phyloP scores from a whole-genome alignment of 2,113 vertebrate genomes.

The Megaleporinus macrocephalus region DNA sequence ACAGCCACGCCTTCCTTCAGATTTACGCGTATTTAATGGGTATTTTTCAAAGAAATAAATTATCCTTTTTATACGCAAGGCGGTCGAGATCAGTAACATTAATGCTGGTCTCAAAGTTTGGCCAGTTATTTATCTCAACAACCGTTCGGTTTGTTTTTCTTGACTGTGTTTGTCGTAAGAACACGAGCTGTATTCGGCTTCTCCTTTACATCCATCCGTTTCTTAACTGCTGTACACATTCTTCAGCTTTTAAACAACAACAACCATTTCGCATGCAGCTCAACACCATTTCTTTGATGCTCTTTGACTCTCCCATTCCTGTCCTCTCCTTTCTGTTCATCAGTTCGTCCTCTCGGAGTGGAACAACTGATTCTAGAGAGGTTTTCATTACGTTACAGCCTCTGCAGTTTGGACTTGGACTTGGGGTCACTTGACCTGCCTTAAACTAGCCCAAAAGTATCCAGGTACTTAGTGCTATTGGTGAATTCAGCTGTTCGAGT shows the following conservation, averaged over 20 bases:
- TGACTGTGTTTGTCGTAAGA: not conserved
- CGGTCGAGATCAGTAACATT: not conserved
- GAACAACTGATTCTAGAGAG: not conserved
- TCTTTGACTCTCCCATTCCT: not conserved
- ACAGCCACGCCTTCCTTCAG: too few relatives aligned
- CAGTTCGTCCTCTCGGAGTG: not conserved
- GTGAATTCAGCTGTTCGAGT: too few relatives aligned
- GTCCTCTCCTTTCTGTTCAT: constrained; percentile 7
- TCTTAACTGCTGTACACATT: constrained; percentile 5
- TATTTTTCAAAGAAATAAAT: too few relatives aligned
- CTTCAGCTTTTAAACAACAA: constrained; percentile 1
- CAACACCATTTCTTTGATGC: too few relatives aligned
- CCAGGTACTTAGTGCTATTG: too few relatives aligned
- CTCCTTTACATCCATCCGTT: not conserved
- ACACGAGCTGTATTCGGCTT: not conserved
- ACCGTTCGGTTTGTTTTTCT: not conserved
- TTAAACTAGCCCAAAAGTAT: too few relatives aligned
- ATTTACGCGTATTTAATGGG: too few relatives aligned
- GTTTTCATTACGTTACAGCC: not conserved
- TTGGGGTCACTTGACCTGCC: not conserved
- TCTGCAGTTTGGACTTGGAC: not conserved
- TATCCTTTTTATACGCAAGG: too few relatives aligned
- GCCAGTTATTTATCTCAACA: not conserved
- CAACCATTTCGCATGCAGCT: not conserved
- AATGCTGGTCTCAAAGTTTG: not conserved